Percentiles rank a stretch among this genome's conserved stretches.
Evolutionary conservation across 2,888 invertebrate genomes (phyloP).

Genomic region (Hyppa rectilinea): DNA sequence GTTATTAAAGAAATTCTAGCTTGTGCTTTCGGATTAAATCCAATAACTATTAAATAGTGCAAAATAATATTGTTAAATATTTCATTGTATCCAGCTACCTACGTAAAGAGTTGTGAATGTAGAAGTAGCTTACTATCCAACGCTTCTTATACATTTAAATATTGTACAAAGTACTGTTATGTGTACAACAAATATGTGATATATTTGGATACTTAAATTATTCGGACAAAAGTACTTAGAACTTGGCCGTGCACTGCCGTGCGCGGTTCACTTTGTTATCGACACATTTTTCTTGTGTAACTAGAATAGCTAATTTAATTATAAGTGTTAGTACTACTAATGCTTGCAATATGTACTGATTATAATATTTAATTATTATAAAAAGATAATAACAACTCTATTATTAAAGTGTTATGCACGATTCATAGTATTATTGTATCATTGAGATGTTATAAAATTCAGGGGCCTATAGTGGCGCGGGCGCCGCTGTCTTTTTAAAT

Average conservation of each 20-base stretch:
- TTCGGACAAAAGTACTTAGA: slow-evolving; percentile 64
- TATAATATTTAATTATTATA: slow-evolving; percentile 57
- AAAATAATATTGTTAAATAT: slow-evolving; percentile 54
- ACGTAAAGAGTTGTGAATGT: slow-evolving; percentile 67
- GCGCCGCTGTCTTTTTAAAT: slow-evolving; percentile 84
- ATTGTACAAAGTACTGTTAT: slow-evolving; percentile 60
- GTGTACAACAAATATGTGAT: slow-evolving; percentile 62
- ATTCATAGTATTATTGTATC: slow-evolving; percentile 58
- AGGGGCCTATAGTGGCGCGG: slow-evolving; percentile 82
- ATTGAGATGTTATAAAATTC: slow-evolving; percentile 46
- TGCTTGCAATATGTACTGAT: slow-evolving; percentile 64
- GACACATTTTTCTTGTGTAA: slow-evolving; percentile 49
- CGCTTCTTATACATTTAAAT: slow-evolving; percentile 54
- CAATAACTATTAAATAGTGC: slow-evolving; percentile 56
- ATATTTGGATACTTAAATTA: slow-evolving; percentile 65
- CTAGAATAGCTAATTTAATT: slow-evolving; percentile 54
- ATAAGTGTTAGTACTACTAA: slow-evolving; percentile 65
- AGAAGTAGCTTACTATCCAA: slow-evolving; percentile 57
- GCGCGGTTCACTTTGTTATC: slow-evolving; percentile 36
- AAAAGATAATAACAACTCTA: slow-evolving; percentile 41
- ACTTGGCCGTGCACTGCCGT: slow-evolving; percentile 49
- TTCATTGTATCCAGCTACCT: slow-evolving; percentile 63
- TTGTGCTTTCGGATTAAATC: slow-evolving; percentile 67
- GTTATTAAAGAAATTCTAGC: slow-evolving; percentile 33
- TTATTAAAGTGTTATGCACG: slow-evolving; percentile 57